Evolutionary conservation across 2,888 invertebrate genomes (phyloP), one percentile per base, ranked within the genome.

Genomic region (Yponomeuta cagnagella): DNA sequence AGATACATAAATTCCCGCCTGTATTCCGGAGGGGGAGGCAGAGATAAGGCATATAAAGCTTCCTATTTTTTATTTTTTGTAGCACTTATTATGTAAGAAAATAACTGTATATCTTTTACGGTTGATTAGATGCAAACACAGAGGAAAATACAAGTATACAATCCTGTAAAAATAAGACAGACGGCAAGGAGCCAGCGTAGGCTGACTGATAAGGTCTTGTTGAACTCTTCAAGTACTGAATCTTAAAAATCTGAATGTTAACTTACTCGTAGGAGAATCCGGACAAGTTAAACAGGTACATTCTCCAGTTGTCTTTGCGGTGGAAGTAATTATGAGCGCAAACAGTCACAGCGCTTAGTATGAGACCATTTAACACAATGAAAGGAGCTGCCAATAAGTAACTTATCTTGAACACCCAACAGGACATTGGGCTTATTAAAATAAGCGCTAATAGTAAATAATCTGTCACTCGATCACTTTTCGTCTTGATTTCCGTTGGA

Each of bases 321-420:
- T 97, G 97, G 75, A 97, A 95, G 79, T 95, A 97, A 82, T 97
- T 97, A 81, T 97, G 97, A 0, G 95, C 94, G 63, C 93, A 93
- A 33, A 94, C 93, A 0, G 93, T 82, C 0, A 94, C 85, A 83
- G 82, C 79, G 72, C 85, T 84, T 12, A 91, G 72, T 9, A 84
- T 68, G 0, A 79, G 76, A 12, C 86, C 82, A 70, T 81, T 84
- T 0, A 82, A 12, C 0, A 85, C 23, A 15, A 83, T 84, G 2
- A 86, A 73, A 1, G 75, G 74, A 1, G 80, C 81, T 63, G 85
- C 90, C 23, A 85, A 71, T 2, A 86, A 23, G 10, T 77, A 76
- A 73, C 80, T 86, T 52, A 80, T 77, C 0, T 74, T 82, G 82
- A 83, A 88, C 30, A 81, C 74, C 85, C 85, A 89, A 72, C 87